phyloP scores from a whole-genome alignment of 2,113 vertebrate genomes.

The Ancistrus triradiatus region DNA sequence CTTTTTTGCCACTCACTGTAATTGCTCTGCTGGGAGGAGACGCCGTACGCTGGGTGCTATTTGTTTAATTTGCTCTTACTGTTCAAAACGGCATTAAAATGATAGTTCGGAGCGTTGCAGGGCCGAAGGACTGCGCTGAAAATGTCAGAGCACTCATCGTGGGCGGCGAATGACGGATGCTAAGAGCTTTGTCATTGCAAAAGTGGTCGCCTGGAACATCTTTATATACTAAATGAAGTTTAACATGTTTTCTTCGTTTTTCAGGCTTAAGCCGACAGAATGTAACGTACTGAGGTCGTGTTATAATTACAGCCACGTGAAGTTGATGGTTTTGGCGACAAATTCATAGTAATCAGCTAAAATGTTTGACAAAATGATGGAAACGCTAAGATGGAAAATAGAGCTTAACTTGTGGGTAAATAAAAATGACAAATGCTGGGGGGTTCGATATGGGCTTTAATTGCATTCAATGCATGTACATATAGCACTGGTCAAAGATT shows the following conservation, averaged over 20 bases:
- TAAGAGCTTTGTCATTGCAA: constrained; percentile 3
- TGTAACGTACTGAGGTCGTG: no score
- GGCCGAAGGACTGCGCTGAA: constrained; percentile 9
- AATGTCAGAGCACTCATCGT: constrained; percentile 25
- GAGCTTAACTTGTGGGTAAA: no score
- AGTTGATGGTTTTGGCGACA: no score
- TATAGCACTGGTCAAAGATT: no score
- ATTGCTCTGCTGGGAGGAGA: constrained; percentile 11
- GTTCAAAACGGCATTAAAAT: constrained; percentile 26
- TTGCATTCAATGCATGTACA: no score
- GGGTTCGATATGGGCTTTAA: no score
- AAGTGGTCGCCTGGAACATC: constrained; percentile 10
- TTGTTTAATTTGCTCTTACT: constrained; percentile 32
- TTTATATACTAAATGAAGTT: constrained; percentile 12
- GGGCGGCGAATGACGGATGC: constrained; percentile 1
- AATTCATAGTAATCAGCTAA: no score
- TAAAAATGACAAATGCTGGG: no score
- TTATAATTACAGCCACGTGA: no score
- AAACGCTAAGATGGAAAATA: no score
- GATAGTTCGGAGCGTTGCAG: constrained; percentile 6
- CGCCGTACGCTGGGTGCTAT: constrained; percentile 21
- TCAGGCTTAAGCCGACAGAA: no score
- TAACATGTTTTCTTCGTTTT: neutral
- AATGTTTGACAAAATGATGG: no score
- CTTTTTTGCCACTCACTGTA: neutral